phyloP scores from a whole-genome alignment of 2,888 invertebrate genomes.

The Lasioglossum leucozonium region DNA sequence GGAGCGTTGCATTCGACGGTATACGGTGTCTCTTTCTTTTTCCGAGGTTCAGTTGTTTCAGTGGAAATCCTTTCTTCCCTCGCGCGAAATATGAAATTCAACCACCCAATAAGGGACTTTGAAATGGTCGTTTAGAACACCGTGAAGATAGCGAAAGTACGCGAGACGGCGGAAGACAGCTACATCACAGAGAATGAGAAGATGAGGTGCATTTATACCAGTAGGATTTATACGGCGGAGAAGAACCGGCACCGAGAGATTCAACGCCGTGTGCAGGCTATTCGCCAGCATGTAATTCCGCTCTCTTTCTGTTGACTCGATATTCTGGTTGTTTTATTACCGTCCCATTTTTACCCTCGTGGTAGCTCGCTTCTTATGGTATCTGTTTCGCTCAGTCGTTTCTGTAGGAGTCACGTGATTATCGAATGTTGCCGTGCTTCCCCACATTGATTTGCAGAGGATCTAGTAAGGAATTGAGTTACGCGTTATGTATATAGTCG shows the following conservation, averaged over 20 bases:
- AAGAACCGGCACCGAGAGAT: slow-evolving; percentile 94
- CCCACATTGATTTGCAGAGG: slow-evolving; percentile 56
- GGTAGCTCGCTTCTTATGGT: slow-evolving; percentile 47
- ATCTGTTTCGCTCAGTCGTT: slow-evolving; percentile 47
- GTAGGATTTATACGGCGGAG: slow-evolving; percentile 92
- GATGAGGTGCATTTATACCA: slow-evolving; percentile 86
- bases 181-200: slow-evolving; percentile 89
- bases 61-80: slow-evolving; percentile 82
- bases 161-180: slow-evolving; percentile 88
- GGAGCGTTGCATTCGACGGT: background rate
- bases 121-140: slow-evolving; percentile 85
- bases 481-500: slow-evolving; percentile 19
- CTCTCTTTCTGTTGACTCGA: slow-evolving; percentile 59
- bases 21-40: background rate
- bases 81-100: slow-evolving; percentile 27
- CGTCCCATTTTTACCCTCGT: slow-evolving; percentile 16
- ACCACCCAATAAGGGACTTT: slow-evolving; percentile 65
- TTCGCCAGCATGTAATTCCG: slow-evolving; percentile 92
- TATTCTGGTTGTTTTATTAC: slow-evolving; percentile 40
- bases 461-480: slow-evolving; percentile 23
- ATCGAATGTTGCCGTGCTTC: slow-evolving; percentile 55
- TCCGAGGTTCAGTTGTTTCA: slow-evolving; percentile 1
- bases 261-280: slow-evolving; percentile 93
- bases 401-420: slow-evolving; percentile 42
- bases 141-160: slow-evolving; percentile 88